These are phyloP conservation scores for Geopemphigus sp. DNA, from an alignment of 1,140 invertebrate genomes.

Conservation along the genomic window DNA sequence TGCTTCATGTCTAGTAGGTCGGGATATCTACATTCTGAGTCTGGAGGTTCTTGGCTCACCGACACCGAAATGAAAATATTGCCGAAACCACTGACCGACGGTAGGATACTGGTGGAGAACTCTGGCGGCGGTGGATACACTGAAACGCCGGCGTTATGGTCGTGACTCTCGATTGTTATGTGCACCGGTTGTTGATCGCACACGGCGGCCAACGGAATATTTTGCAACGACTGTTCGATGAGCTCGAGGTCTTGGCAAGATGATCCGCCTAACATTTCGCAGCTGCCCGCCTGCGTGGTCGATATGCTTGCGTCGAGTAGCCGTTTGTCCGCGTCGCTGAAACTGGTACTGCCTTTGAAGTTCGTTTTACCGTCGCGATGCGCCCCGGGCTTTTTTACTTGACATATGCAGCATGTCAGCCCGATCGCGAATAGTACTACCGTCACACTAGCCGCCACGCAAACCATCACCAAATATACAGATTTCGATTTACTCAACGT, in stretches of 20 bases:
- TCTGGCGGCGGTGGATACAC: constrained; percentile 66
- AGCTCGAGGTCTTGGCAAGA: constrained; percentile 59
- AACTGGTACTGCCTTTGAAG: constrained; percentile 71
- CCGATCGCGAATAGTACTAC: constrained; percentile 54
- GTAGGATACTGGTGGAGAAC: constrained; percentile 64
- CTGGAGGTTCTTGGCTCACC: constrained; percentile 64
- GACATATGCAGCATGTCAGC: constrained; percentile 52
- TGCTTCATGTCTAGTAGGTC: constrained; percentile 73
- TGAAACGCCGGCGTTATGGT: constrained; percentile 54
- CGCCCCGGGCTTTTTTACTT: constrained; percentile 54
- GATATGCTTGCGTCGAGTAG: constrained; percentile 75
- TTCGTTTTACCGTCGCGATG: constrained; percentile 62
- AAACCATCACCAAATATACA: constrained; percentile 61
- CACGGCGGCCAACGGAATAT: constrained; percentile 55
- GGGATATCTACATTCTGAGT: constrained; percentile 61
- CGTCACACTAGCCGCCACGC: constrained; percentile 59
- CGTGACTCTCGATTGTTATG: constrained; percentile 73
- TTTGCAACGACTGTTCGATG: constrained; percentile 54
- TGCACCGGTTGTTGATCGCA: constrained; percentile 67
- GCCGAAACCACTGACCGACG: constrained; percentile 62
- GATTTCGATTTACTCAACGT: constrained; percentile 64
- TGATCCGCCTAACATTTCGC: constrained; percentile 55
- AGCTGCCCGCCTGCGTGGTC: constrained; percentile 60
- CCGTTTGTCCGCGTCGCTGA: constrained; percentile 81
- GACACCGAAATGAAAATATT: constrained; percentile 75